Conservation (phyloP, 2,797 vertebrate genomes). For the Ataeniobius toweri region DNA sequence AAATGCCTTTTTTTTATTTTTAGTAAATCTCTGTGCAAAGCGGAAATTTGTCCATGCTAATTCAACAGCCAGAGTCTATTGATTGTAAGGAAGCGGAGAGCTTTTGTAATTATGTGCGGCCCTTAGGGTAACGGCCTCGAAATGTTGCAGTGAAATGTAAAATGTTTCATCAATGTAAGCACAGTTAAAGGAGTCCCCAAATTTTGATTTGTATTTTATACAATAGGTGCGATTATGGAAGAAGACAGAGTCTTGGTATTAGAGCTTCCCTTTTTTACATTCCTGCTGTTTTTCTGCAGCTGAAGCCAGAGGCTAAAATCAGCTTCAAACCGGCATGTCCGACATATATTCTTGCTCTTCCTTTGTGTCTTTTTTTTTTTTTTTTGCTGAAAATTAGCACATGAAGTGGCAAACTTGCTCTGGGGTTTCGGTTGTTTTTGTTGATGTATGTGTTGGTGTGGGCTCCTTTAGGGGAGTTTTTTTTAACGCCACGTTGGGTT, state of each 20-base stretch:
- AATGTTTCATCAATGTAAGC: conserved; percentile 37
- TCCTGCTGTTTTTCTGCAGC: conserved; percentile 22
- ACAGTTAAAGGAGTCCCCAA: conserved; percentile 17
- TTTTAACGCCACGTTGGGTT: conserved; percentile 53
- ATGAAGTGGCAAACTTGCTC: conserved; percentile 38
- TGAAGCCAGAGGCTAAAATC: conserved; percentile 32
- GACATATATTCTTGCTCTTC: conserved; percentile 6
- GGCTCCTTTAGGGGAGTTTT: conserved; percentile 44
- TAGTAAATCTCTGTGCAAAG: conserved; percentile 32
- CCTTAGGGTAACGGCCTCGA: conserved; percentile 37
- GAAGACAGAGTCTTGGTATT: not conserved
- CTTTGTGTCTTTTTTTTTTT: conserved; percentile 7
- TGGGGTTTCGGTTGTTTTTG: conserved; percentile 20
- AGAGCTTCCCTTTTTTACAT: conserved; percentile 18
- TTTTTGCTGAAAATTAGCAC: conserved; percentile 33
- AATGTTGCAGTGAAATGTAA: conserved; percentile 28
- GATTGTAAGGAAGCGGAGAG: conserved; percentile 38
- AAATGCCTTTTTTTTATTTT: conserved; percentile 39
- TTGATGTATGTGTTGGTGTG: conserved; percentile 6
- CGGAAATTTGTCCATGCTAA: conserved; percentile 60
- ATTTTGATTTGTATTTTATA: conserved; percentile 22
- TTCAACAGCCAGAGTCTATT: conserved; percentile 59
- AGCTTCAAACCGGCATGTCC: conserved; percentile 16
- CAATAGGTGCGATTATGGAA: not conserved
- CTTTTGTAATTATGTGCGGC: conserved; percentile 38